These are phyloP conservation scores for Echinops telfairi DNA, from an alignment of 2,113 vertebrate species.

Conservation along the genomic window DNA sequence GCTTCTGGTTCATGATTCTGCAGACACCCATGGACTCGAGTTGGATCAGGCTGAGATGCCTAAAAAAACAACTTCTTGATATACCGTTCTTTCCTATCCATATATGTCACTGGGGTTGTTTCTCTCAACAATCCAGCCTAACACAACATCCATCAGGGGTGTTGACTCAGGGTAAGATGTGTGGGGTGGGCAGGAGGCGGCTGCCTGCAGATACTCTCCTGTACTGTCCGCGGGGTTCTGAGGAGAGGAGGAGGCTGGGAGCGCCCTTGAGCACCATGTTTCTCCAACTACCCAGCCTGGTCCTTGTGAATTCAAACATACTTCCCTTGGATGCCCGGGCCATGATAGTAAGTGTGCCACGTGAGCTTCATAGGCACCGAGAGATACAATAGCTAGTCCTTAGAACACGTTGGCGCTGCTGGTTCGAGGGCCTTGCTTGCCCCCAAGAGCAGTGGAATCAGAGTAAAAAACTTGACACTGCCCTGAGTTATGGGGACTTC, in stretches of 20 bases:
- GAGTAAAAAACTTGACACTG: background rate
- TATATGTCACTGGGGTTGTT: too few species aligned
- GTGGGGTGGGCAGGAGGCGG: too few species aligned
- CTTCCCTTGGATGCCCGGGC: background rate
- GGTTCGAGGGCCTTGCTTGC: background rate
- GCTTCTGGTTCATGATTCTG: too few species aligned
- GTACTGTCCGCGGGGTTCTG: background rate
- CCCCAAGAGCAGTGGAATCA: background rate
- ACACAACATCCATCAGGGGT: background rate
- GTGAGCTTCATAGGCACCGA: background rate
- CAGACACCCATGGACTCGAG: too few species aligned
- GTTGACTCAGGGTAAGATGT: background rate
- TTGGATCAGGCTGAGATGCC: too few species aligned
- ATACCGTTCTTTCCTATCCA: too few species aligned
- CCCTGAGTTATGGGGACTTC: background rate
- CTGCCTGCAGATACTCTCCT: background rate
- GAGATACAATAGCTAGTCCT: background rate
- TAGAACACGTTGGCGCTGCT: background rate
- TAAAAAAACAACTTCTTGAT: too few species aligned
- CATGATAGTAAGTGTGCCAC: background rate
- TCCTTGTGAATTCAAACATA: constrained; percentile 14
- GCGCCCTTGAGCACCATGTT: background rate
- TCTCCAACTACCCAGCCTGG: constrained; percentile 12
- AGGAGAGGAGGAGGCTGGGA: background rate
- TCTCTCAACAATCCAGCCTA: too few species aligned